Evolutionary conservation across 2,113 vertebrate genomes (phyloP).

Genomic region (Regulus satrapa): DNA sequence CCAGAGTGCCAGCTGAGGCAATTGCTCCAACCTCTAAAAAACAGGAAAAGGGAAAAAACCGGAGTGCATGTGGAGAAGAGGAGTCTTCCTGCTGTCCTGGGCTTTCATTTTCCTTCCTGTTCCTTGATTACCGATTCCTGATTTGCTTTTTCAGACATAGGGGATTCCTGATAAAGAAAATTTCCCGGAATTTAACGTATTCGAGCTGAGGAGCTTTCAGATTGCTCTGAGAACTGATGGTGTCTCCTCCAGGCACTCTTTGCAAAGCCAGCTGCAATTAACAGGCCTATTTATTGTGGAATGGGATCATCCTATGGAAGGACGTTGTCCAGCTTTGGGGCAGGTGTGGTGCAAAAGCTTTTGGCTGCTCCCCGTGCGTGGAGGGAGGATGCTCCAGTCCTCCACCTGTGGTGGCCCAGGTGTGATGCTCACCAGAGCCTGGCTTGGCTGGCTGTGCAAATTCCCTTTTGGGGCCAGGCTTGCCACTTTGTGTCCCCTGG

Average conservation of each 20-base stretch:
- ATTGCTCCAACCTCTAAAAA: not conserved
- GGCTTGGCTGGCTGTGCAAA: accelerated
- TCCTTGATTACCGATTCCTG: not conserved
- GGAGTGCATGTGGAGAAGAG: accelerated
- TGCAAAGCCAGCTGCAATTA: not conserved
- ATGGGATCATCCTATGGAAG: not conserved
- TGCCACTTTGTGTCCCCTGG: not conserved
- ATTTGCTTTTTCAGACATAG: not conserved
- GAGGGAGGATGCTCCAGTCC: not conserved
- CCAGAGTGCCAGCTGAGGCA: not conserved
- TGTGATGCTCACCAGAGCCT: not conserved
- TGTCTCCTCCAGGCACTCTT: not conserved
- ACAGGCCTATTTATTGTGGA: not conserved
- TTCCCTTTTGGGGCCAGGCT: not conserved
- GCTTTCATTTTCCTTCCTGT: not conserved
- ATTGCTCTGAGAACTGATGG: not conserved
- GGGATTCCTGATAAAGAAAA: not conserved
- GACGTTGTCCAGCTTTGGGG: not conserved
- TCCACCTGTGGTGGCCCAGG: not conserved
- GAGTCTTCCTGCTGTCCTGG: not conserved
- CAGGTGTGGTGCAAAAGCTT: not conserved
- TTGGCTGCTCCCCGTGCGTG: accelerated
- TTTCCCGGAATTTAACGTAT: not conserved
- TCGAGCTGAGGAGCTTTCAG: not conserved
- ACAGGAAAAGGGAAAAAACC: not conserved